Base-by-base conservation (phyloP, 1,140 invertebrate species). In the Stenopsyche tienmushanensis region DNA sequence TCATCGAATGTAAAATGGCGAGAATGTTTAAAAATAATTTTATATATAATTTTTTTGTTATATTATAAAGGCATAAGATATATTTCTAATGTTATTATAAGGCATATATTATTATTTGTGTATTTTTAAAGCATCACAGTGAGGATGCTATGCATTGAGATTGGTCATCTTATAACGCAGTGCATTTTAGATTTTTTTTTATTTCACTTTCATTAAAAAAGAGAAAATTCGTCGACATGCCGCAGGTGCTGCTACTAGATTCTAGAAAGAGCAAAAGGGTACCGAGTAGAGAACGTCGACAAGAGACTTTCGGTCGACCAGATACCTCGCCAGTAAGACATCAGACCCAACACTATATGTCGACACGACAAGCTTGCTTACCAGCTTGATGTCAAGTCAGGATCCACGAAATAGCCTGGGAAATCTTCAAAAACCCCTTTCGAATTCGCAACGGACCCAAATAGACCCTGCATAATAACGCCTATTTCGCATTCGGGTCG, bases 171-270 rank as follows among this genome's bases (percentile, higher is more conserved):
- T n/a, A n/a, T n/a, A n/a, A 54, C 17, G 39, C 52, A 54, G 54
- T 42, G 34, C 34, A 42, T 57, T 39, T 39, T 21, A 57, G 13
- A 29, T 42, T 21, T 50, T 50, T 50, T 50, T 55, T 55, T 41
- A 57, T 57, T 57, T 57, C 54, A 57, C 54, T 57, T 60, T 60
- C 57, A 60, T 60, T 60, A 24, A 60, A 57, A 53, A 60, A 60
- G 57, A 60, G 41, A 60, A 45, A 60, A 60, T 47, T 26, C 57
- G 57, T 60, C 57, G 57, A 63, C 47, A 52, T 52, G 60, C 47
- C 54, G 26, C 65, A 70, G 69, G 69, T 70, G 62, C 62, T 70
- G 69, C 69, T 70, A 54, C 65, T 70, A 50, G 69, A 70, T 60
- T 62, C 65, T 70, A 66, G 62, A 65, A 70, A 70, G 65, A 65